These are phyloP conservation scores for Quadroppia sp. DNA, from an alignment of 2,888 invertebrate species.

Conservation along the genomic window DNA sequence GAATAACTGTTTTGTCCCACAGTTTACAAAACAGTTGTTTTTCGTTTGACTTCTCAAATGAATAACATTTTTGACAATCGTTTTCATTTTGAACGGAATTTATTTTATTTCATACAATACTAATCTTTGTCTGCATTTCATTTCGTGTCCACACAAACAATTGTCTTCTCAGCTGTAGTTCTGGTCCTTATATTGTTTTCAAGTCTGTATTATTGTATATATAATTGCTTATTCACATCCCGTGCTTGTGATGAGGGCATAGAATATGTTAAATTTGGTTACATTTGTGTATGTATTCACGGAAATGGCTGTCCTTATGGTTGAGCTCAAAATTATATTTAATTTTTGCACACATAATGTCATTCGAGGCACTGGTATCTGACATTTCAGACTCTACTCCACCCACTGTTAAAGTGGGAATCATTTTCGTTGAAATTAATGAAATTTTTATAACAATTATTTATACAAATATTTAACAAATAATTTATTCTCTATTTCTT, in stretches of 20 bases:
- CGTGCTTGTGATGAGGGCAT: slow-evolving; percentile 19
- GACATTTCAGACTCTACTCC: slow-evolving; percentile 19
- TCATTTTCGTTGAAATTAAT: background rate
- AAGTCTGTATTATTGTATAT: background rate
- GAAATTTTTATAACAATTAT: background rate
- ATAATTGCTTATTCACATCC: slow-evolving; percentile 9
- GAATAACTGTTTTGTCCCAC: too few species aligned
- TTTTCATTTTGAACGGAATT: too few species aligned
- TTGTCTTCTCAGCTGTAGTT: too few species aligned
- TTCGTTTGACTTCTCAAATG: background rate
- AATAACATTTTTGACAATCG: too few species aligned
- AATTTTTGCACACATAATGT: background rate
- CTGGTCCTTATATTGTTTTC: background rate
- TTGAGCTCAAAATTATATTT: slow-evolving; percentile 13
- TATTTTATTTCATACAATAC: too few species aligned
- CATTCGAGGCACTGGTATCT: background rate
- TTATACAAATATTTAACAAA: background rate
- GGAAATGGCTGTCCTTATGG: slow-evolving; percentile 33
- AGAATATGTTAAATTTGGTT: slow-evolving; percentile 24
- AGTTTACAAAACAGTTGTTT: background rate
- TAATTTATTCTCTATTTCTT: background rate
- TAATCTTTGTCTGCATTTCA: background rate
- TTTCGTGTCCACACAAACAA: too few species aligned
- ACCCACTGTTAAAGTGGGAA: slow-evolving; percentile 28
- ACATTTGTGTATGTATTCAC: background rate